A percentile compares a stretch with the other conserved stretches of the same genome.
Evolutionary conservation across 1,140 invertebrate species (phyloP).

Genomic region (Elysia chlorotica): DNA sequence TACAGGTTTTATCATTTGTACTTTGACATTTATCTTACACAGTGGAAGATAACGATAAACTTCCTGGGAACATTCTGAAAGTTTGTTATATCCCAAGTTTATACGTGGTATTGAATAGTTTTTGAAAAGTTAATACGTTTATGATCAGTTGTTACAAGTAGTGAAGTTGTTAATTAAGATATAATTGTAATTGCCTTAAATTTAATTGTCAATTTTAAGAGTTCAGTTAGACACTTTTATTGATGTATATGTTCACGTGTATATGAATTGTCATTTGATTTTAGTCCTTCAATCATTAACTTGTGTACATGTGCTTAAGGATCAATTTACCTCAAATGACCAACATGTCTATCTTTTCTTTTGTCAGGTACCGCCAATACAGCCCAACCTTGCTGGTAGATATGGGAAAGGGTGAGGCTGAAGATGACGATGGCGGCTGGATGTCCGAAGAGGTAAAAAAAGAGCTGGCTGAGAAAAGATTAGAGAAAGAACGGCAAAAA

Average conservation of each 20-base stretch:
- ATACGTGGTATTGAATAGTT: too few relatives aligned
- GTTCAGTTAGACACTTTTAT: neutral
- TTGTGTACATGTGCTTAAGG: neutral
- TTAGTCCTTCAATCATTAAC: neutral
- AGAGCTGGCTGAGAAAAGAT: neutral
- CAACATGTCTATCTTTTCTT: neutral
- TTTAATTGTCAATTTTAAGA: too few relatives aligned
- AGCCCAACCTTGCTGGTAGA: neutral
- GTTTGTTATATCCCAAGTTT: too few relatives aligned
- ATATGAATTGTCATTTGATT: neutral
- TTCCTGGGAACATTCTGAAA: too few relatives aligned
- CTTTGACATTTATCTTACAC: too few relatives aligned
- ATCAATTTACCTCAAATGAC: neutral
- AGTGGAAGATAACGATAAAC: too few relatives aligned
- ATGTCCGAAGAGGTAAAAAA: neutral
- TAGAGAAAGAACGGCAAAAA: neutral
- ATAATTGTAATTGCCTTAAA: too few relatives aligned
- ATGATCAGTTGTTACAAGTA: too few relatives aligned
- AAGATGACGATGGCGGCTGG: conserved; percentile 13
- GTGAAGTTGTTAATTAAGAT: too few relatives aligned
- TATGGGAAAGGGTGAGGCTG: conserved; percentile 1
- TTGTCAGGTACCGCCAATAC: conserved; percentile 12
- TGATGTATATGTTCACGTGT: neutral
- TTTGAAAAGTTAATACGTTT: too few relatives aligned
- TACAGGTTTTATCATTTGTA: too few relatives aligned